These are phyloP conservation scores for Piscicola geometra DNA, from an alignment of 2,888 invertebrate species.

Conservation along the genomic window DNA sequence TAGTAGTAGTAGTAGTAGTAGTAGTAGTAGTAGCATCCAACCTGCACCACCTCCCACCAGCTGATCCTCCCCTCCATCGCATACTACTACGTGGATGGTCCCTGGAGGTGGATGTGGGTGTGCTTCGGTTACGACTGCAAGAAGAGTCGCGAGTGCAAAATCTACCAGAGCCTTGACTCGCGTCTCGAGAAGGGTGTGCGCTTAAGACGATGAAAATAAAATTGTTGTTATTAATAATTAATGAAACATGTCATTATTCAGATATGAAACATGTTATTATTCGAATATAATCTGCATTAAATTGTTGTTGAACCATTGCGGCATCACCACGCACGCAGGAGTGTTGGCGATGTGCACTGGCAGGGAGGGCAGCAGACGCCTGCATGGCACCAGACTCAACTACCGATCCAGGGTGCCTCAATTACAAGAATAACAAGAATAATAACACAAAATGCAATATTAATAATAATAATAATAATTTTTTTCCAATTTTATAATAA, in stretches of 20 bases:
- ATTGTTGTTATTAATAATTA: background rate
- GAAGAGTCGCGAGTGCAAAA: conserved; percentile 69
- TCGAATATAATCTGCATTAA: background rate
- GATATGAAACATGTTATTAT: background rate
- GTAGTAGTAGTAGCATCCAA: too few species aligned
- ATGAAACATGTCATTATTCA: background rate
- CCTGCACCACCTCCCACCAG: too few species aligned
- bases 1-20: too few species aligned
- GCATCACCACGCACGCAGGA: background rate
- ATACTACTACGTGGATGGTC: conserved; percentile 80
- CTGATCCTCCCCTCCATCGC: conserved; percentile 73
- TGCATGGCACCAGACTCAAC: background rate
- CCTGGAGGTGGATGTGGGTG: conserved; percentile 84
- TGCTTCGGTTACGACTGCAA: conserved; percentile 86
- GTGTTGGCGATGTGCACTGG: background rate
- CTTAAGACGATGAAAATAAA: background rate
- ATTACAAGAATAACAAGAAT: too few species aligned
- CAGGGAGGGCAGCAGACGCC: background rate
- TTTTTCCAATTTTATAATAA: too few species aligned
- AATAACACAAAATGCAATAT: too few species aligned
- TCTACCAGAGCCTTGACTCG: conserved; percentile 84
- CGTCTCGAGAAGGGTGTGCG: conserved; percentile 51
- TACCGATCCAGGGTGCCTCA: background rate
- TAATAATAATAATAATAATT: too few species aligned
- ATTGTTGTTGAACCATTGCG: background rate